Evolutionary conservation across 2,113 vertebrate genomes (phyloP).

Genomic region (Sisor rabdophorus): DNA sequence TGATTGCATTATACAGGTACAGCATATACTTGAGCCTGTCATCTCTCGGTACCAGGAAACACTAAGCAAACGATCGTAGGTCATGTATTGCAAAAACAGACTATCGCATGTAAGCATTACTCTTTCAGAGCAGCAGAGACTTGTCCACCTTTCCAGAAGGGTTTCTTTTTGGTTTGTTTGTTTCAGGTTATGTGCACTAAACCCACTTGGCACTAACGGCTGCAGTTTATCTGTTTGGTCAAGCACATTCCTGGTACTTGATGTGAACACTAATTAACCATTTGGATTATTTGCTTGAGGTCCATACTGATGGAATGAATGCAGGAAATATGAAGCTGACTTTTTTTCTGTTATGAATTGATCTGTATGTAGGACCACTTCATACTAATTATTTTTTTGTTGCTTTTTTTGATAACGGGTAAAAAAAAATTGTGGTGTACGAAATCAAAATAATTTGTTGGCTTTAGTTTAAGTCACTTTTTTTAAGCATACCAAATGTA

Average conservation of each 20-base stretch:
- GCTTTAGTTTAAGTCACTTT: conserved; percentile 43
- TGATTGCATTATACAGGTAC: conserved; percentile 14
- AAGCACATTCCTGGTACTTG: conserved; percentile 60
- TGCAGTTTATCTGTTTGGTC: conserved; percentile 58
- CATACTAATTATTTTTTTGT: conserved; percentile 55
- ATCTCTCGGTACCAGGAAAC: conserved; percentile 20
- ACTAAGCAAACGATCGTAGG: conserved; percentile 15
- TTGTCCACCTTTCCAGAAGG: conserved; percentile 45
- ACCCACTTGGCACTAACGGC: conserved; percentile 59
- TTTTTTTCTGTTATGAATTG: conserved; percentile 59
- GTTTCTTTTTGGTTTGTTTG: conserved; percentile 46
- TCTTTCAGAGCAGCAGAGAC: conserved; percentile 7
- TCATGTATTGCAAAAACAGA: conserved; percentile 12
- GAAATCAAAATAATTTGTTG: conserved; percentile 65
- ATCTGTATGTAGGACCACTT: conserved; percentile 71
- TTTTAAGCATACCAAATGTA: conserved; percentile 74
- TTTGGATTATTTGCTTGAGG: conserved; percentile 59
- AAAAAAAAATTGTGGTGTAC: conserved; percentile 61
- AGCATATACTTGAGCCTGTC: background rate
- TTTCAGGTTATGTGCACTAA: conserved; percentile 62
- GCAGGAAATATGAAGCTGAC: conserved; percentile 63
- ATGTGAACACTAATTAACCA: conserved; percentile 54
- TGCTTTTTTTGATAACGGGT: conserved; percentile 59
- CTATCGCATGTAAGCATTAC: conserved; percentile 13
- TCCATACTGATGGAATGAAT: conserved; percentile 58